These are phyloP conservation scores for Nesoenas mayeri DNA, from an alignment of 2,113 vertebrate genomes.

Conservation along the genomic window DNA sequence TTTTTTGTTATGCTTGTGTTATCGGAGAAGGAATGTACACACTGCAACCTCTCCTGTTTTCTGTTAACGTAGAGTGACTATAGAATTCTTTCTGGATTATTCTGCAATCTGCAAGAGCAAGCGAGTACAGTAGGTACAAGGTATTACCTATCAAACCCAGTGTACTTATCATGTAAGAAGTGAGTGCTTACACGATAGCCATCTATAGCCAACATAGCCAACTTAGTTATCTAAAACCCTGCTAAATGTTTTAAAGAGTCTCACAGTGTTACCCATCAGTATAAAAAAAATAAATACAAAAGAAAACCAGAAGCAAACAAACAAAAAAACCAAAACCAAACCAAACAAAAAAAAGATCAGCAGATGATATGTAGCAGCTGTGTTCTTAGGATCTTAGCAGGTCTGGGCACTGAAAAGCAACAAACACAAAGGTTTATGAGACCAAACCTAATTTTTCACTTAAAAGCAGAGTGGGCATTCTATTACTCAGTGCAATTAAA, in stretches of 20 bases:
- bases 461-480: neutral
- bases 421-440: neutral
- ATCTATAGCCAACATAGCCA: no score
- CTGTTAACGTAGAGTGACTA: neutral
- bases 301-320: no score
- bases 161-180: neutral
- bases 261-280: neutral
- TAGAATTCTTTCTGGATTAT: conserved; percentile 28
- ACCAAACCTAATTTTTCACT: neutral
- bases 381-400: neutral
- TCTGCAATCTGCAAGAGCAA: conserved; percentile 13
- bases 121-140: neutral
- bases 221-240: neutral
- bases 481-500: neutral
- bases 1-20: neutral
- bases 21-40: neutral
- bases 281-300: neutral
- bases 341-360: neutral
- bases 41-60: conserved; percentile 5
- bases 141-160: neutral
- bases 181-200: neutral
- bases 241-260: neutral
- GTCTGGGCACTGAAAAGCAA: neutral
- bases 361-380: neutral
- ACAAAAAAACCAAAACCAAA: no score